These are phyloP conservation scores for Chrysomela aeneicollis DNA, from an alignment of 2,888 invertebrate species.

Conservation along the genomic window DNA sequence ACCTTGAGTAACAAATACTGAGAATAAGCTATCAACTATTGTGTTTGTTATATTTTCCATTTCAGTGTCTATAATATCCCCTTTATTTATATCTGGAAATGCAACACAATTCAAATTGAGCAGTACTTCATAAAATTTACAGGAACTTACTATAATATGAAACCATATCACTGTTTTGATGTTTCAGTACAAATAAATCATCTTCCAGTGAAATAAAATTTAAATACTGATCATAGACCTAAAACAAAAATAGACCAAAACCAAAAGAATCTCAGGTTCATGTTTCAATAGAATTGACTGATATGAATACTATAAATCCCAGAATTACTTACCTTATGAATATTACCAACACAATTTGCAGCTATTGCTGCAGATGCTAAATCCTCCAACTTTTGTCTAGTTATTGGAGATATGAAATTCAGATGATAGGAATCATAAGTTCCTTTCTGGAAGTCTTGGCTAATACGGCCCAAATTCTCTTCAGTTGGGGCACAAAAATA, in stretches of 20 bases:
- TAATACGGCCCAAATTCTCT: slow-evolving; percentile 93
- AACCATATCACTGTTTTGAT: slow-evolving; percentile 88
- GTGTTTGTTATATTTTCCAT: slow-evolving; percentile 94
- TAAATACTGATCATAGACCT: slow-evolving; percentile 96
- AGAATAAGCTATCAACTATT: slow-evolving; percentile 96
- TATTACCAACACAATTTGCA: slow-evolving; percentile 87
- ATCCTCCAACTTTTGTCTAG: slow-evolving; percentile 93
- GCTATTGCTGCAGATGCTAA: slow-evolving; percentile 92
- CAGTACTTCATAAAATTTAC: neutral
- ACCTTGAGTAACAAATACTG: slow-evolving; percentile 96
- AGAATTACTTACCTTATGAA: slow-evolving; percentile 82
- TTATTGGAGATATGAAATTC: slow-evolving; percentile 96
- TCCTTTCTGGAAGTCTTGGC: slow-evolving; percentile 87
- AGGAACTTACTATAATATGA: slow-evolving; percentile 87
- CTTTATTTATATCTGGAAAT: slow-evolving; percentile 85
- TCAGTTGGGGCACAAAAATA: slow-evolving; percentile 97
- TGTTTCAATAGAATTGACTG: too few species aligned
- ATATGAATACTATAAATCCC: too few species aligned
- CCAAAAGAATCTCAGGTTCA: too few species aligned
- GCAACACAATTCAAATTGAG: slow-evolving; percentile 17
- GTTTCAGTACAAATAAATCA: slow-evolving; percentile 93
- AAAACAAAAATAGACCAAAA: slow-evolving; percentile 39
- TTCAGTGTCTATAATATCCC: slow-evolving; percentile 93
- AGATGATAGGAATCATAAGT: slow-evolving; percentile 95
- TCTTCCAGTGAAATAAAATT: slow-evolving; percentile 98